These are phyloP conservation scores for Scophthalmus maximus DNA, from an alignment of 2,113 vertebrate species.

Conservation along the genomic window DNA sequence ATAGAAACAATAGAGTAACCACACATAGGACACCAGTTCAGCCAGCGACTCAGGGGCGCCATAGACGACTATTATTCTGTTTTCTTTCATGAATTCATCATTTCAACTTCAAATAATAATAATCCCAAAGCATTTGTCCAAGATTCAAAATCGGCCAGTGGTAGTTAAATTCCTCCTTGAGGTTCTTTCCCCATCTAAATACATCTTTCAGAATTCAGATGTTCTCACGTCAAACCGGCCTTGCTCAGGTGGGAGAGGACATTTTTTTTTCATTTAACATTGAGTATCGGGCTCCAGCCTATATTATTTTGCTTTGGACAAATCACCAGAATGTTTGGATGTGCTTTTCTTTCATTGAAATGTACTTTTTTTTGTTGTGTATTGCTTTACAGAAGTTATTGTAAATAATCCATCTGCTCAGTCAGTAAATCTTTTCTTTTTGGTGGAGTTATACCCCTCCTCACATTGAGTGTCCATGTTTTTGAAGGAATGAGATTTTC, in stretches of 20 bases:
- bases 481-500: conserved; percentile 60
- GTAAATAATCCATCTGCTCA: conserved; percentile 55
- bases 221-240: too few species aligned
- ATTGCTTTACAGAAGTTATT: too few species aligned
- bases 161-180: not conserved
- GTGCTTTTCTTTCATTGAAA: not conserved
- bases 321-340: conserved; percentile 27
- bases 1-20: not conserved
- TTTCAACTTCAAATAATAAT: too few species aligned
- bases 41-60: conserved; percentile 58
- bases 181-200: too few species aligned
- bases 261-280: conserved; percentile 16
- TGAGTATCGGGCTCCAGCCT: conserved; percentile 19
- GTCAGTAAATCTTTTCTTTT: conserved; percentile 39
- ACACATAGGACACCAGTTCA: not conserved
- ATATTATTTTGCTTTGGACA: conserved; percentile 23
- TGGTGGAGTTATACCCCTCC: conserved; percentile 9
- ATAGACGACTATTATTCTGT: conserved; percentile 32
- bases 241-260: conserved; percentile 40
- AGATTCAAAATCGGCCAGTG: not conserved
- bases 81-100: conserved; percentile 13
- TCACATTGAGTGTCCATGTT: conserved; percentile 57
- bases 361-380: not conserved
- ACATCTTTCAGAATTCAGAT: too few species aligned
- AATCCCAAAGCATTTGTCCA: conserved; percentile 1